Percentiles rank a stretch among this genome's conserved stretches.
phyloP scores from a whole-genome alignment of 2,797 vertebrate species.

The Sternotherus odoratus region DNA sequence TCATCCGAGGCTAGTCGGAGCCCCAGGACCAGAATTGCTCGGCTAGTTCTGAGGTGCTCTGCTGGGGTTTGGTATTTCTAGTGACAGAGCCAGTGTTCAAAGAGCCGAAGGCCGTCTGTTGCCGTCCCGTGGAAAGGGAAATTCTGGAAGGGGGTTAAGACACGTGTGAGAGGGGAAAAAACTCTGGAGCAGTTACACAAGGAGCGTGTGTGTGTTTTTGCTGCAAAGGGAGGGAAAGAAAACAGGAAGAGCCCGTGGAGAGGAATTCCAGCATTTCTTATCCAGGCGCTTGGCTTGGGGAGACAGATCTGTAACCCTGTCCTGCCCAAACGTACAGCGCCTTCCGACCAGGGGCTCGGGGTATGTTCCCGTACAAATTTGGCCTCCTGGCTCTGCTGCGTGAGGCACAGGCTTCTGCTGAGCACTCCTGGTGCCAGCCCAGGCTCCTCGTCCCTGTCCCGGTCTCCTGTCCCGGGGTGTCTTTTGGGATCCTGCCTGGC shows the following conservation, averaged over 20 bases:
- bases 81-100: background rate
- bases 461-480: no score
- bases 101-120: background rate
- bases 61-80: background rate
- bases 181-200: background rate
- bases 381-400: background rate
- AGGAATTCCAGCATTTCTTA: background rate
- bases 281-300: background rate
- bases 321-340: background rate
- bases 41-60: background rate
- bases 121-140: no score
- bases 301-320: background rate
- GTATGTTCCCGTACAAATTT: accelerated
- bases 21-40: accelerated
- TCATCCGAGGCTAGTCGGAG: background rate
- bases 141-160: background rate
- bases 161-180: background rate
- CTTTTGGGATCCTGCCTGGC: no score
- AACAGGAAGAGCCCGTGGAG: background rate
- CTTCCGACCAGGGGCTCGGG: background rate
- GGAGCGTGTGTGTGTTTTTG: background rate
- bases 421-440: background rate
- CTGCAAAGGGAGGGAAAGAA: background rate
- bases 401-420: background rate
- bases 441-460: no score